Conservation (phyloP, 1,140 invertebrate species). For the Cherax destructor region DNA sequence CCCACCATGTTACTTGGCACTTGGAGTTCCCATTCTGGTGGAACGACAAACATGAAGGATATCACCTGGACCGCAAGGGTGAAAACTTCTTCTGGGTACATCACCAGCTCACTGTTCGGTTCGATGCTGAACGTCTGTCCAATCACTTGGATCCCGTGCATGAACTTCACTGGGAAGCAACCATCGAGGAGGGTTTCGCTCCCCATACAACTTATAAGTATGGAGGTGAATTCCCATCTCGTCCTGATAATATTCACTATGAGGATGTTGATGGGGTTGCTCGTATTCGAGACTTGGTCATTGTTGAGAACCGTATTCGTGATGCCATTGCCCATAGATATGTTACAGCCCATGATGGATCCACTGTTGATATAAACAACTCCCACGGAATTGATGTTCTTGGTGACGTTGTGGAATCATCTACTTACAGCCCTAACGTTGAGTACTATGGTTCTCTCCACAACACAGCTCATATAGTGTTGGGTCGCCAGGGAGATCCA, state of each 20-base stretch:
- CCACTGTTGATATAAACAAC: conserved; percentile 18
- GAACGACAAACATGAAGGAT: conserved; percentile 6
- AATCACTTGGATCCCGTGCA: conserved; percentile 27
- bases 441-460: conserved; percentile 42
- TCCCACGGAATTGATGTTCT: conserved; percentile 37
- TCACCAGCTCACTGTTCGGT: conserved; percentile 43
- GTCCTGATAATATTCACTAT: conserved; percentile 19
- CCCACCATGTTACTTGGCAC: conserved; percentile 46
- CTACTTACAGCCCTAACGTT: conserved; percentile 29
- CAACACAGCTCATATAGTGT: conserved; percentile 41
- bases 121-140: conserved; percentile 38
- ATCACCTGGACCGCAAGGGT: conserved; percentile 38
- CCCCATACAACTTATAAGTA: conserved; percentile 43
- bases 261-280: conserved; percentile 37
- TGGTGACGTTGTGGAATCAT: conserved; percentile 50
- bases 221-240: conserved; percentile 38
- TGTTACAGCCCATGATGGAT: conserved; percentile 7
- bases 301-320: conserved; percentile 31
- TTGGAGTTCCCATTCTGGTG: conserved; percentile 53
- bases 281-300: conserved; percentile 13
- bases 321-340: conserved; percentile 41
- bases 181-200: conserved; percentile 30
- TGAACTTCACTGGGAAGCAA: conserved; percentile 35
- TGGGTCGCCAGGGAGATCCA: conserved; percentile 40
- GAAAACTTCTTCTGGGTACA: conserved; percentile 27